These are phyloP conservation scores for Mormyrus lacerda DNA, from an alignment of 2,113 vertebrate genomes.

Conservation along the genomic window DNA sequence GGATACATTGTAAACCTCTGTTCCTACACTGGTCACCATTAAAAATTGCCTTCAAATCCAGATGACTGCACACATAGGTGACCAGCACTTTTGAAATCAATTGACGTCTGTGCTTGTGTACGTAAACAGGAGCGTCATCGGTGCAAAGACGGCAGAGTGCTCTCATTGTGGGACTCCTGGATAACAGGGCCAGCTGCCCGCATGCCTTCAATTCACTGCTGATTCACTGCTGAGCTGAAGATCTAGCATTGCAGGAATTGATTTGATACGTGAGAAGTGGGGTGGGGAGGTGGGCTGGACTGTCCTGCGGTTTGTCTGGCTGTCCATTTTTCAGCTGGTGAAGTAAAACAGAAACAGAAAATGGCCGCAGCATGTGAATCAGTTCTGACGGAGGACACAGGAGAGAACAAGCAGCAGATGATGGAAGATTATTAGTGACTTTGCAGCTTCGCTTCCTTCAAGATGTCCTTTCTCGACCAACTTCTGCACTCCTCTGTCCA, in stretches of 20 bases:
- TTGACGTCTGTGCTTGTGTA: background rate
- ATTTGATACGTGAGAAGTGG: background rate
- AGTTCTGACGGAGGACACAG: background rate
- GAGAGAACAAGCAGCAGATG: background rate
- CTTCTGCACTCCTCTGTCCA: background rate
- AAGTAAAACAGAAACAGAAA: background rate
- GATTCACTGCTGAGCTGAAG: background rate
- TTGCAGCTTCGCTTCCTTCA: background rate
- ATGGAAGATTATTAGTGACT: slow-evolving; percentile 5
- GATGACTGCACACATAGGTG: background rate
- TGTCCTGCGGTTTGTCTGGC: background rate
- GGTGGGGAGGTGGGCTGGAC: background rate
- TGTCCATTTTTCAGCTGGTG: background rate
- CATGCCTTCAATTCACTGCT: background rate
- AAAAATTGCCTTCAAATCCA: background rate
- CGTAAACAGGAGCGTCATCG: background rate
- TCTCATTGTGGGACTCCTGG: background rate
- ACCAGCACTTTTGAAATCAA: background rate
- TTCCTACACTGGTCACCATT: background rate
- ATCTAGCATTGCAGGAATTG: background rate
- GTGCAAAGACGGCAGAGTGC: background rate
- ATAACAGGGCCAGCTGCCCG: background rate
- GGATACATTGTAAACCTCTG: background rate
- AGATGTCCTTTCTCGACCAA: background rate
- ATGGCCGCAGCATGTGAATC: slow-evolving; percentile 8